A percentile compares a stretch with the other conserved stretches of the same genome.
Evolutionary conservation across 2,888 invertebrate genomes (phyloP).

Genomic region (Leucania comma): DNA sequence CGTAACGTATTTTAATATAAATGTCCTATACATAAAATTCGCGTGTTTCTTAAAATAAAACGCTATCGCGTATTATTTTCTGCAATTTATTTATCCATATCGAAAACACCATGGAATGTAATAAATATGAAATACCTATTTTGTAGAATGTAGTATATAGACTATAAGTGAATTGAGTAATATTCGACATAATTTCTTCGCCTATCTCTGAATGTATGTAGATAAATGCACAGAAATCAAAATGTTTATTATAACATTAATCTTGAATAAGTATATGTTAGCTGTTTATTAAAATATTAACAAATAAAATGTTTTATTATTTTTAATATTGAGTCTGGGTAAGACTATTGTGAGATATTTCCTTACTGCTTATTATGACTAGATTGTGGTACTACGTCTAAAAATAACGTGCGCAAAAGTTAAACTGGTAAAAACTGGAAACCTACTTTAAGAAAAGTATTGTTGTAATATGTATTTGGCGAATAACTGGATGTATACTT

Average conservation of each 20-base stretch:
- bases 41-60: slow-evolving; percentile 15
- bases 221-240: slow-evolving; percentile 8
- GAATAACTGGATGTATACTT: not conserved
- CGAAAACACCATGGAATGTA: not conserved
- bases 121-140: slow-evolving; percentile 2
- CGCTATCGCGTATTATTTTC: slow-evolving; percentile 18
- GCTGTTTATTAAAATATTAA: not conserved
- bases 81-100: slow-evolving; percentile 17
- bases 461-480: not conserved
- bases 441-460: slow-evolving; percentile 1
- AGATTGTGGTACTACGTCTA: not conserved
- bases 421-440: not conserved
- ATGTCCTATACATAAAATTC: not conserved
- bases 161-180: not conserved
- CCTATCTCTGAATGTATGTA: not conserved
- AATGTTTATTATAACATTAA: not conserved
- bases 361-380: slow-evolving; percentile 15
- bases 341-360: not conserved
- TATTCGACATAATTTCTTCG: not conserved
- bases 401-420: not conserved
- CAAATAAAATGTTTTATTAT: not conserved
- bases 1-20: too few relatives aligned
- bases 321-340: not conserved
- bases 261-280: not conserved
- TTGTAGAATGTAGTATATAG: not conserved